A percentile compares a stretch with the other conserved stretches of the same genome.
These are phyloP conservation scores for Brachyhypopomus gauderio DNA, from an alignment of 2,113 vertebrate genomes.

Conservation along the genomic window DNA sequence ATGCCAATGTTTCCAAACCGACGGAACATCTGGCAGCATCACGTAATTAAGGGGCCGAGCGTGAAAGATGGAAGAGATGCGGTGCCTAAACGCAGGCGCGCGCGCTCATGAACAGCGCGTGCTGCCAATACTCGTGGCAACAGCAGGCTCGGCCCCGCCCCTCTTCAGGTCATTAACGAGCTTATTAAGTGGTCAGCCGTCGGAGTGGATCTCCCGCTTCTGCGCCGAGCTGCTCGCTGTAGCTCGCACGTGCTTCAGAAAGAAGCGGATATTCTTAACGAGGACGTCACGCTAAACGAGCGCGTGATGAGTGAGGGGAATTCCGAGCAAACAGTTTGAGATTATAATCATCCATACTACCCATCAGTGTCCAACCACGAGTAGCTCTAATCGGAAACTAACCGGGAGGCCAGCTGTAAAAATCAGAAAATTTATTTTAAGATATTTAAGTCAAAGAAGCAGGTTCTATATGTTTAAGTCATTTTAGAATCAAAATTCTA, in stretches of 20 bases:
- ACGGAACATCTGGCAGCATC: slow-evolving; percentile 9
- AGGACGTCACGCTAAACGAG: slow-evolving; percentile 12
- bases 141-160: not conserved
- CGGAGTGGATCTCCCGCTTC: slow-evolving; percentile 28
- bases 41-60: slow-evolving; percentile 1
- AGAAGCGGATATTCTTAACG: slow-evolving; percentile 1
- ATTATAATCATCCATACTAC: slow-evolving; percentile 19
- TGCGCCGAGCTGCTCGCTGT: not conserved
- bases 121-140: not conserved
- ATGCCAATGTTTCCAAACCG: not conserved
- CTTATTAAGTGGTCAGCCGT: slow-evolving; percentile 38
- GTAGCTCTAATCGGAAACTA: not conserved
- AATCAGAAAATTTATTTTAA: no score
- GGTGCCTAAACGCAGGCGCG: not conserved
- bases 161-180: slow-evolving; percentile 33
- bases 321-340: slow-evolving; percentile 24
- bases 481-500: no score
- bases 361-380: slow-evolving; percentile 20
- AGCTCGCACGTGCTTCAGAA: not conserved
- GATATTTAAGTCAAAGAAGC: not conserved
- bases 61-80: not conserved
- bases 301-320: slow-evolving; percentile 26
- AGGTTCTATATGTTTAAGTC: not conserved
- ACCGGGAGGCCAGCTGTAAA: not conserved
- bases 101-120: not conserved